Base-by-base conservation (phyloP, 2,888 invertebrate genomes). In the Choristoneura rosaceana region DNA sequence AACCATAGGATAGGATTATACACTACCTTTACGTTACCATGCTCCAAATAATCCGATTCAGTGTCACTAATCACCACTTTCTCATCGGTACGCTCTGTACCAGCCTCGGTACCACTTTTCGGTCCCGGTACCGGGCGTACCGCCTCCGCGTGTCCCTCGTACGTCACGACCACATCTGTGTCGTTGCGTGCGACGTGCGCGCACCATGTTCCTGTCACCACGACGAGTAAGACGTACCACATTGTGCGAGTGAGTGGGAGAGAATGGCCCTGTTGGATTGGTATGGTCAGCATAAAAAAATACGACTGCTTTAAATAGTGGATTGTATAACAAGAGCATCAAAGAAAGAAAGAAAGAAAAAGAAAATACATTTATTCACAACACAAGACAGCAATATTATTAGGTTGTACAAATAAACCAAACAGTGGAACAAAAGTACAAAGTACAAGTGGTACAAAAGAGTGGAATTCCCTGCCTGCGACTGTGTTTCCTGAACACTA, bases 91-190 rank as follows among this genome's bases (percentile, higher is more conserved):
- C 25, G 5, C 4, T 58, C 33, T 5, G 47, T 50, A 50, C 64
- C 64, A 12, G 10, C 12, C 1, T 43, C 74, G 74, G 75, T 74
- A 0, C 64, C 64, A 0, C 62, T 62, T 45, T 38, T 67, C 64
- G 15, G 71, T 59, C 17, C 38, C 3, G 43, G 50, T 14, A 64
- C 55, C 0, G 74, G 70, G 25, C 25, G 25, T 0, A 50, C 33
- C 50, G 80, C 83, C 45, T 87, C 87, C 0, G 82, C 83, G 41
- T 90, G 90, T 0, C 84, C 84, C 0, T 81, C 75, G 15, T 85
- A 84, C 0, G 83, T 82, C 0, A 89, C 77, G 0, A 89, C 82
- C 0, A 90, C 80, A 45, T 87, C 84, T 0, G 85, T 77, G 1
- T 79, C 76, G 0, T 85, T 87, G n/a, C 76, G 79, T 0, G 78